Evolutionary conservation across 2,797 vertebrate genomes (phyloP).

Genomic region (Lycodopsis pacificus): DNA sequence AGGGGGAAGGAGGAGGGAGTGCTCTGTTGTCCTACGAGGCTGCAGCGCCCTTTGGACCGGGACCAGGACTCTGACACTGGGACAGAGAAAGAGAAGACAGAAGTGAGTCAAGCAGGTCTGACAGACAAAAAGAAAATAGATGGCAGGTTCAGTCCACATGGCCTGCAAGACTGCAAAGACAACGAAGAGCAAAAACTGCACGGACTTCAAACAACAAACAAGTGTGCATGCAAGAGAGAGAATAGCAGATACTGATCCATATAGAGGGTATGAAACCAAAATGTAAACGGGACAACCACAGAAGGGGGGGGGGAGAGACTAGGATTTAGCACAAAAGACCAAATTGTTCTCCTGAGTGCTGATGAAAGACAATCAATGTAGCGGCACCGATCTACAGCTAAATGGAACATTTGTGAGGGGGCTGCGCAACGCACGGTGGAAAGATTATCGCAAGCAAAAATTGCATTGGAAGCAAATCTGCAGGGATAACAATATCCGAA

Average conservation of each 20-base stretch:
- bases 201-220: conserved; percentile 46
- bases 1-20: conserved; percentile 81
- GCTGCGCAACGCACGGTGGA: background rate
- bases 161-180: conserved; percentile 16
- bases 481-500: background rate
- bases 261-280: background rate
- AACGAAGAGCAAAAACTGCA: background rate
- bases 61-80: conserved; percentile 87
- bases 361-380: background rate
- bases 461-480: background rate
- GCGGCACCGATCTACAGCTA: background rate
- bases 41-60: conserved; percentile 92
- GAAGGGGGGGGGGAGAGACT: too few relatives aligned
- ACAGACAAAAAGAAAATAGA: conserved; percentile 2
- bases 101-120: conserved; percentile 12
- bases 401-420: background rate
- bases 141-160: conserved; percentile 24
- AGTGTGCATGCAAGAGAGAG: conserved; percentile 37
- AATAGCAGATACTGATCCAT: background rate
- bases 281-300: too few relatives aligned
- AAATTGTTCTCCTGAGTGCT: conserved; percentile 9
- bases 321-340: too few relatives aligned
- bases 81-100: conserved; percentile 27
- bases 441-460: background rate
- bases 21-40: conserved; percentile 84